These are phyloP conservation scores for Elymnias hypermnestra DNA, from an alignment of 1,140 invertebrate species.

Conservation along the genomic window DNA sequence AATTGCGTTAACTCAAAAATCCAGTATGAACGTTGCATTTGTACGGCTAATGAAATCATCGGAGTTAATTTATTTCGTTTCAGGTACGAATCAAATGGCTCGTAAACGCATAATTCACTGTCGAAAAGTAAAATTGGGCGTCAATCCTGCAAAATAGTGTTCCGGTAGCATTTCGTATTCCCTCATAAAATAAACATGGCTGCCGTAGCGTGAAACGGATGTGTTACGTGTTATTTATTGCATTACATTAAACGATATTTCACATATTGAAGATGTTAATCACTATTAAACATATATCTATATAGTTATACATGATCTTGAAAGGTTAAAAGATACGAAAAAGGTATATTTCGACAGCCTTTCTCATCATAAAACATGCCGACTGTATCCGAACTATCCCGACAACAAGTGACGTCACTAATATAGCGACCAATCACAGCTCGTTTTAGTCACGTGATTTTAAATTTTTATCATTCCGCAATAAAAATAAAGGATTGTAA, in stretches of 20 bases:
- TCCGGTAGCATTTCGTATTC: neutral
- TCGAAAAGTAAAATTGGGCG: neutral
- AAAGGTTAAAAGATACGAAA: too few species aligned
- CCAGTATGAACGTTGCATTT: neutral
- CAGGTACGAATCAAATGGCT: neutral
- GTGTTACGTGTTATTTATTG: neutral
- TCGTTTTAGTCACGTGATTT: too few species aligned
- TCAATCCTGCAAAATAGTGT: neutral
- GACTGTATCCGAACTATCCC: too few species aligned
- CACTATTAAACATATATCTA: too few species aligned
- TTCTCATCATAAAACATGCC: too few species aligned
- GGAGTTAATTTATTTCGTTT: constrained; percentile 1
- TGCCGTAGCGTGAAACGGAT: neutral
- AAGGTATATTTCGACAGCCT: too few species aligned
- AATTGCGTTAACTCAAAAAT: neutral
- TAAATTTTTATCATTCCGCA: too few species aligned
- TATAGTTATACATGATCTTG: too few species aligned
- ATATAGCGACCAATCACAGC: too few species aligned
- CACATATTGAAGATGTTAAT: too few species aligned
- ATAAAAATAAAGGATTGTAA: too few species aligned
- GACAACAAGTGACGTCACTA: too few species aligned
- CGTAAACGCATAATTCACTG: constrained; percentile 1
- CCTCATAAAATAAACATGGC: constrained; percentile 1
- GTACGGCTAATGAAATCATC: neutral
- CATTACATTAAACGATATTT: neutral